phyloP scores from a whole-genome alignment of 2,113 vertebrate species.

The Trichomycterus rosablanca region DNA sequence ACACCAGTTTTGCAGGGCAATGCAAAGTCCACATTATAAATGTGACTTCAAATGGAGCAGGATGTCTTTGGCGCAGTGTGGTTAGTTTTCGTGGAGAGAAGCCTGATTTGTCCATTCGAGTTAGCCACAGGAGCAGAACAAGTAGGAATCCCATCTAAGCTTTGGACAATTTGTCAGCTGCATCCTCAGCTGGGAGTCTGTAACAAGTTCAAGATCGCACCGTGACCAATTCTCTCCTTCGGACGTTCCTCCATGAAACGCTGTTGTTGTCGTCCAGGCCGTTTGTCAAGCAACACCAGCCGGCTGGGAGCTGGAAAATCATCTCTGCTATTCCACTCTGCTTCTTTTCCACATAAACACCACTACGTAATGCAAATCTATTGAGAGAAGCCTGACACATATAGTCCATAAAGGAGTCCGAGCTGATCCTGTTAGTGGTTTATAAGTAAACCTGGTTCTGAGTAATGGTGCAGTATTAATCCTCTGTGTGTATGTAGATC shows the following conservation, averaged over 20 bases:
- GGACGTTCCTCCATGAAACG: constrained; percentile 19
- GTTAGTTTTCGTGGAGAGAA: not conserved
- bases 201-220: constrained; percentile 32
- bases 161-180: constrained; percentile 8
- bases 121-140: constrained; percentile 2
- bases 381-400: constrained; percentile 16
- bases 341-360: constrained; percentile 34
- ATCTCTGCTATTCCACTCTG: constrained; percentile 40
- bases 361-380: constrained; percentile 9
- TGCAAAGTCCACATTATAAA: too few species aligned
- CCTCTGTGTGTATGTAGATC: not conserved
- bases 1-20: too few species aligned
- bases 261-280: constrained; percentile 45
- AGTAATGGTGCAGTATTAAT: not conserved
- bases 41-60: too few species aligned
- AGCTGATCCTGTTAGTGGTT: constrained; percentile 21
- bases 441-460: not conserved
- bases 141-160: constrained; percentile 11
- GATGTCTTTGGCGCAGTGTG: too few species aligned
- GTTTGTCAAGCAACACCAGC: constrained; percentile 30
- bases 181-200: constrained; percentile 30
- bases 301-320: constrained; percentile 36
- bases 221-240: constrained; percentile 19
- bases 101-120: constrained; percentile 4
- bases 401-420: constrained; percentile 26